phyloP scores from a whole-genome alignment of 2,888 invertebrate species.

The Mycalesis mineus region DNA sequence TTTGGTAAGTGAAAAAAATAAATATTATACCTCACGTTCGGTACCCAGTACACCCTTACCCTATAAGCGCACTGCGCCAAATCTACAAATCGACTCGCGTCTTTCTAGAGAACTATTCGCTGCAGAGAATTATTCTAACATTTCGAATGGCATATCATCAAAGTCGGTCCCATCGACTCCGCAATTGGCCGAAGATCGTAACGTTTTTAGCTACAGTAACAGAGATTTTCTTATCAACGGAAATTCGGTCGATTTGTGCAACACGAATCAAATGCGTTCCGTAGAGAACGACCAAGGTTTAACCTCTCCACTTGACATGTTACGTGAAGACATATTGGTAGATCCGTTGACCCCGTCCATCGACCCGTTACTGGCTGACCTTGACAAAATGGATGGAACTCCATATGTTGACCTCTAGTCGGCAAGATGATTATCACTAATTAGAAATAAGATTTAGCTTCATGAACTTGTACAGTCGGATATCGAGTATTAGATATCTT shows the following conservation, averaged over 20 bases:
- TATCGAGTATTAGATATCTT: slow-evolving; percentile 58
- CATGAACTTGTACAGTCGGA: slow-evolving; percentile 53
- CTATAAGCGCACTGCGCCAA: slow-evolving; percentile 59
- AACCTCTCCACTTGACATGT: slow-evolving; percentile 63
- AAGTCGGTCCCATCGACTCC: slow-evolving; percentile 89
- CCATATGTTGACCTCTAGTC: slow-evolving; percentile 73
- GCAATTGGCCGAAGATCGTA: slow-evolving; percentile 71
- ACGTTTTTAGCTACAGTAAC: slow-evolving; percentile 79
- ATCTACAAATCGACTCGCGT: slow-evolving; percentile 60
- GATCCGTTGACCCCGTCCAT: slow-evolving; percentile 61
- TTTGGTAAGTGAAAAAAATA: slow-evolving; percentile 58
- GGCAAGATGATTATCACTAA: slow-evolving; percentile 37
- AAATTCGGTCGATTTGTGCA: slow-evolving; percentile 73
- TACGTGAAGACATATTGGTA: slow-evolving; percentile 60
- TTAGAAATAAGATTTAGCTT: slow-evolving; percentile 40
- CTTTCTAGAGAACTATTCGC: slow-evolving; percentile 59
- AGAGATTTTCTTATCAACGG: slow-evolving; percentile 81
- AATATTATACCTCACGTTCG: slow-evolving; percentile 80
- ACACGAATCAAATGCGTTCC: slow-evolving; percentile 45
- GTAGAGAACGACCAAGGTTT: slow-evolving; percentile 52
- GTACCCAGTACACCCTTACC: slow-evolving; percentile 84
- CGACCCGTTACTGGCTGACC: slow-evolving; percentile 58
- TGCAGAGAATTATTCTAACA: slow-evolving; percentile 47
- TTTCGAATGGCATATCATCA: slow-evolving; percentile 77
- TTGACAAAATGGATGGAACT: slow-evolving; percentile 66